These are phyloP conservation scores for Cryptoprocta ferox DNA, from an alignment of 2,797 vertebrate species.

Conservation along the genomic window DNA sequence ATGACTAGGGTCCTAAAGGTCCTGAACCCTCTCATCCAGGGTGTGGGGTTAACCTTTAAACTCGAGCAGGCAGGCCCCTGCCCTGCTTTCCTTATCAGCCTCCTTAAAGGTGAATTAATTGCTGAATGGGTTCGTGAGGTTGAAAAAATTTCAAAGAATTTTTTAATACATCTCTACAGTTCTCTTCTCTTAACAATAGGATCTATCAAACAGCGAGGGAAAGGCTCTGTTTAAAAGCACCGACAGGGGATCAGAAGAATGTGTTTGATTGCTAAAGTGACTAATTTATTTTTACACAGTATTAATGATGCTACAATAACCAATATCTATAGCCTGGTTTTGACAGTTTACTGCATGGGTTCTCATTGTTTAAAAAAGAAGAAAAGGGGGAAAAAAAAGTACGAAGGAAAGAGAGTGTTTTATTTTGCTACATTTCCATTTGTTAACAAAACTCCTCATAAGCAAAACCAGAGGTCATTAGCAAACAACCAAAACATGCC, in stretches of 20 bases:
- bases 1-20: neutral
- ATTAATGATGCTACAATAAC: constrained; percentile 80
- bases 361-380: constrained; percentile 62
- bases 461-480: constrained; percentile 81
- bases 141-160: constrained; percentile 73
- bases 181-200: constrained; percentile 77
- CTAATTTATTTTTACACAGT: constrained; percentile 79
- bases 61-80: neutral
- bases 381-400: neutral
- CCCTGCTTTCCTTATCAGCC: constrained; percentile 69
- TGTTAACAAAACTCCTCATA: constrained; percentile 75
- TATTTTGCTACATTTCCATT: constrained; percentile 72
- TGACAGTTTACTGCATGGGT: constrained; percentile 74
- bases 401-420: constrained; percentile 64
- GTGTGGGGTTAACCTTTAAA: neutral
- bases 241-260: constrained; percentile 67
- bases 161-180: constrained; percentile 71
- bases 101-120: constrained; percentile 78
- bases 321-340: constrained; percentile 77
- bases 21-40: neutral
- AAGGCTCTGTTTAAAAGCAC: constrained; percentile 77
- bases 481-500: constrained; percentile 77
- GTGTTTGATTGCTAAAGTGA: constrained; percentile 74
- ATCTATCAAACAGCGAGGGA: constrained; percentile 68
- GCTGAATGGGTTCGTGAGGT: constrained; percentile 66